These are phyloP conservation scores for Phocoena sinus DNA, from an alignment of 2,113 vertebrate genomes.

Conservation along the genomic window DNA sequence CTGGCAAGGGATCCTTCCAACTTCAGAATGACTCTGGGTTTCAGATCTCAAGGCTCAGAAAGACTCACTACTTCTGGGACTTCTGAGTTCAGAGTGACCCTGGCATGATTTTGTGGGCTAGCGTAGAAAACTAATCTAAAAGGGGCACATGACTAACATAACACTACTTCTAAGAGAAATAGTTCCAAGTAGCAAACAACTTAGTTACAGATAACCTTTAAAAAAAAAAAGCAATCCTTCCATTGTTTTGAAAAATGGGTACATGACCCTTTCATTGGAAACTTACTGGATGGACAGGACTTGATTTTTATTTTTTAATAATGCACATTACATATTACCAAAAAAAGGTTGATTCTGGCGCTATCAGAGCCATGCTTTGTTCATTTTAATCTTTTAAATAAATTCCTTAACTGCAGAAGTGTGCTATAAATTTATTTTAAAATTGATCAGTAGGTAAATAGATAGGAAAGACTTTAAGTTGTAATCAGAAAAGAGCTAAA, in stretches of 20 bases:
- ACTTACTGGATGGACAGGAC: not conserved
- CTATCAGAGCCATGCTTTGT: not conserved
- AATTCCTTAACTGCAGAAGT: not conserved
- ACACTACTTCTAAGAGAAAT: not conserved
- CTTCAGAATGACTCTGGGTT: not conserved
- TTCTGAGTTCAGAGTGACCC: not conserved
- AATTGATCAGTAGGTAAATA: not conserved
- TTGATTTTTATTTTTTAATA: not conserved
- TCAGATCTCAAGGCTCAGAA: not conserved
- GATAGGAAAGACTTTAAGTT: not conserved
- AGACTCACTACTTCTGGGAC: not conserved
- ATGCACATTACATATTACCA: not conserved
- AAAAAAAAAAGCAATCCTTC: not conserved
- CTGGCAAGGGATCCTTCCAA: not conserved
- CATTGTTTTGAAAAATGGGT: constrained; percentile 27
- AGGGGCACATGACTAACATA: not conserved
- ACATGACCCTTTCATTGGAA: not conserved
- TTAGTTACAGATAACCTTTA: not conserved
- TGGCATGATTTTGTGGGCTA: not conserved
- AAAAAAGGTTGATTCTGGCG: not conserved
- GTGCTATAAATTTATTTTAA: not conserved
- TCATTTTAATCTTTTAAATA: not conserved
- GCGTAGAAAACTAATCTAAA: not conserved
- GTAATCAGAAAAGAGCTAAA: constrained; percentile 29
- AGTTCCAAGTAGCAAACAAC: not conserved